Conservation (phyloP, 2,113 vertebrate species). For the Daubentonia madagascariensis region DNA sequence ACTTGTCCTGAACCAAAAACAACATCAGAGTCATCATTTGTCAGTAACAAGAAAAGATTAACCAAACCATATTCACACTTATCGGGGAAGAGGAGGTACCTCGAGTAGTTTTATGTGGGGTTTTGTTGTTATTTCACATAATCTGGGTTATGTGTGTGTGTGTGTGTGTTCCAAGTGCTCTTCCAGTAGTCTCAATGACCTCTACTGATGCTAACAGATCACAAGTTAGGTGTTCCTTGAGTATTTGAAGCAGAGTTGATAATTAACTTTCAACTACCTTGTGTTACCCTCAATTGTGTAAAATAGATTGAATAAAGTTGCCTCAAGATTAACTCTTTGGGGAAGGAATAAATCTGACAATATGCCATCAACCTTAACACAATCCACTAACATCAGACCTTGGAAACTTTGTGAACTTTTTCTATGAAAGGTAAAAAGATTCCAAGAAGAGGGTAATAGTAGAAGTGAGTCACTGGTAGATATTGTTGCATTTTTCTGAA, state of each 20-base stretch:
- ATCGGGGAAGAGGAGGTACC: neutral
- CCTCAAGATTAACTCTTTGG: conserved; percentile 46
- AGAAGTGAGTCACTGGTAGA: neutral
- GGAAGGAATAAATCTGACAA: conserved; percentile 21
- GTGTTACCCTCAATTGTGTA: conserved; percentile 50
- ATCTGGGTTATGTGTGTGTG: neutral
- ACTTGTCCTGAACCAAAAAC: neutral
- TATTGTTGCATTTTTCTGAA: neutral
- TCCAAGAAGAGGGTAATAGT: neutral
- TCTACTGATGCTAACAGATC: conserved; percentile 43
- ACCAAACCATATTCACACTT: neutral
- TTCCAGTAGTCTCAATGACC: conserved; percentile 57
- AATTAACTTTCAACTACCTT: conserved; percentile 70
- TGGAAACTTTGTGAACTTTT: neutral
- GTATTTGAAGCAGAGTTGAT: conserved; percentile 59
- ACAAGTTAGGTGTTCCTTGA: conserved; percentile 52
- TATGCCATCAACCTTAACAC: neutral
- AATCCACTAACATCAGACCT: neutral
- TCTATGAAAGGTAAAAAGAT: neutral
- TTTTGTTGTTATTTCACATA: neutral
- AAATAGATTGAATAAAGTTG: conserved; percentile 57
- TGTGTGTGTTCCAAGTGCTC: neutral
- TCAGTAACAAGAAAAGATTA: neutral
- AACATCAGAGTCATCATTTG: neutral
- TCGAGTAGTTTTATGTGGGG: neutral